Conservation (phyloP, 1,140 invertebrate genomes). For the Zeugodacus cucurbitae region DNA sequence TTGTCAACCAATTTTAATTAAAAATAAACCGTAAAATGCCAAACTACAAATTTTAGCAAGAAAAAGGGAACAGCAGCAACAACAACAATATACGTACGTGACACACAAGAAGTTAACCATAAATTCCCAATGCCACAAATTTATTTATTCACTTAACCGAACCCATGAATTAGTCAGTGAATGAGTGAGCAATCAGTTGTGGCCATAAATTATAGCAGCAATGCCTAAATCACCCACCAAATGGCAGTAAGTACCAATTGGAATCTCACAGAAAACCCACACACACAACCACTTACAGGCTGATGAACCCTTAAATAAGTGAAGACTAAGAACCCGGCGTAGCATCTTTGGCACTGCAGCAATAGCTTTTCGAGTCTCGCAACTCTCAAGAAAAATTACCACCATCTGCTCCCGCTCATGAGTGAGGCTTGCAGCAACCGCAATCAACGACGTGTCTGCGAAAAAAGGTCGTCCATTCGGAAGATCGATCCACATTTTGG, state of each 20-base stretch:
- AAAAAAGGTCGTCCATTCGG: not conserved
- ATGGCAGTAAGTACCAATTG: not conserved
- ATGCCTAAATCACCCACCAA: conserved; percentile 8
- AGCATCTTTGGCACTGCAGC: not conserved
- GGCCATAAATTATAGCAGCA: conserved; percentile 25
- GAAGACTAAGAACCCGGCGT: not conserved
- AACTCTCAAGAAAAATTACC: not conserved
- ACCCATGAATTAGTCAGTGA: not conserved
- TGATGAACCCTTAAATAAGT: not conserved
- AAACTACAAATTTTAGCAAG: not conserved
- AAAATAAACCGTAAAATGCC: not conserved
- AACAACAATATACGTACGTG: not conserved
- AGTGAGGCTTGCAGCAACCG: not conserved
- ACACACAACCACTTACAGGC: not conserved
- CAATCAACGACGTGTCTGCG: not conserved
- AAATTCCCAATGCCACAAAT: not conserved
- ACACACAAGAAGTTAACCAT: not conserved
- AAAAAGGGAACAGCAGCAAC: not conserved
- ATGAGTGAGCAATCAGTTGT: conserved; percentile 14
- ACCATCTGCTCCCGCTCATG: not conserved
- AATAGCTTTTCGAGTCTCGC: not conserved
- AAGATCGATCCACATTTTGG: not conserved
- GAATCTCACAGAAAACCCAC: not conserved
- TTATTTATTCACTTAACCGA: conserved; percentile 34
- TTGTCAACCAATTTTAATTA: conserved; percentile 1